A percentile compares a stretch with the other conserved stretches of the same genome.
These are phyloP conservation scores for Drosophila jambulina DNA, from an alignment of 1,140 invertebrate species.

Conservation along the genomic window DNA sequence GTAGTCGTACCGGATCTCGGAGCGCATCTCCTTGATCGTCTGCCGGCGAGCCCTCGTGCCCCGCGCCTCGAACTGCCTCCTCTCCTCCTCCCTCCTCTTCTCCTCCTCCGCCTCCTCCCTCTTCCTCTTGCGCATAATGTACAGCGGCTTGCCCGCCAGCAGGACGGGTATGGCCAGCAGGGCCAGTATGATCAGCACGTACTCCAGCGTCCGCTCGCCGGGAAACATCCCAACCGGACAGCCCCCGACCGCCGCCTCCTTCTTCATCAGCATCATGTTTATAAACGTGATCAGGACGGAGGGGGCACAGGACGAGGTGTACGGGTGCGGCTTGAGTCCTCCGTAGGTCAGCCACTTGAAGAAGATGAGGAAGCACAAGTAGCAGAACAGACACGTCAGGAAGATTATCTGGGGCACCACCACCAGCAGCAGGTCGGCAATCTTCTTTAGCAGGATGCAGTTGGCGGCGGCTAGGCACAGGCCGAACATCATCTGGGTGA, in stretches of 20 bases:
- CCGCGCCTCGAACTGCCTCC: neutral
- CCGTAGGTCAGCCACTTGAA: slow-evolving; percentile 97
- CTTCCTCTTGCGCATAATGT: slow-evolving; percentile 77
- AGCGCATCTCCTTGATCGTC: slow-evolving; percentile 56
- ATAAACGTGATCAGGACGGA: slow-evolving; percentile 92
- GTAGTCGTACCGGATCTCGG: slow-evolving; percentile 44
- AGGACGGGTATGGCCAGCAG: slow-evolving; percentile 92
- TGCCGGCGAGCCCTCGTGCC: slow-evolving; percentile 1
- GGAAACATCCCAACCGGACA: slow-evolving; percentile 88
- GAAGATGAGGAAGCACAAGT: slow-evolving; percentile 96
- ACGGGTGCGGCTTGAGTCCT: slow-evolving; percentile 92
- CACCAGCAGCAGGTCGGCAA: slow-evolving; percentile 93
- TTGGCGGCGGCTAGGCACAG: slow-evolving; percentile 95
- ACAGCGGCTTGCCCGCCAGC: slow-evolving; percentile 93
- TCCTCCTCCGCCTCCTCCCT: slow-evolving; percentile 20
- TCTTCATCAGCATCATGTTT: slow-evolving; percentile 91
- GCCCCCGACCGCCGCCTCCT: neutral
- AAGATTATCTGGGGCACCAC: slow-evolving; percentile 97
- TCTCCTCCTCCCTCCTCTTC: slow-evolving; percentile 5
- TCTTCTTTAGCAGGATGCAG: slow-evolving; percentile 92
- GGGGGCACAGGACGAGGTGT: slow-evolving; percentile 88
- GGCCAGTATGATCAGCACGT: slow-evolving; percentile 88
- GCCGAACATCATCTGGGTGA: slow-evolving; percentile 98
- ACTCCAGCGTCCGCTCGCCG: slow-evolving; percentile 88
- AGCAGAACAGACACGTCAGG: slow-evolving; percentile 94